A percentile compares a stretch with the other conserved stretches of the same genome.
These are phyloP conservation scores for Strix uralensis DNA, from an alignment of 2,113 vertebrate species.

Conservation along the genomic window DNA sequence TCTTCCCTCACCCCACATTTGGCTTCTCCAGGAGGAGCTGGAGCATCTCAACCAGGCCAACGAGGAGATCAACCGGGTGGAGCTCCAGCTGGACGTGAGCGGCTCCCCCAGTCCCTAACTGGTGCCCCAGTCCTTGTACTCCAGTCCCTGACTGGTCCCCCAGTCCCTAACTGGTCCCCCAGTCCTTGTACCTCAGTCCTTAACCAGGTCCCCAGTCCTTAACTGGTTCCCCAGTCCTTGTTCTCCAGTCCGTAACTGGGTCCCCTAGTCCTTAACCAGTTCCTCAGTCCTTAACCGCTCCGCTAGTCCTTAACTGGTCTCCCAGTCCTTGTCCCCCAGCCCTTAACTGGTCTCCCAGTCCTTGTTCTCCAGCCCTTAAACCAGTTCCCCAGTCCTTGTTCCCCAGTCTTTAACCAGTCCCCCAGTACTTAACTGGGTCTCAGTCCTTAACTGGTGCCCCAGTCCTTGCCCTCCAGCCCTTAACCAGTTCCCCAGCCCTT, in stretches of 20 bases:
- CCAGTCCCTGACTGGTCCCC: too few species aligned
- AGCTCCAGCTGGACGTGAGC: slow-evolving; percentile 89
- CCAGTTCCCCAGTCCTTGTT: too few species aligned
- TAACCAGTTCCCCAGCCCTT: too few species aligned
- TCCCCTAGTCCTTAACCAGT: background rate
- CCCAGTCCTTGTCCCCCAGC: too few species aligned
- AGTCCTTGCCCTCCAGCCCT: too few species aligned
- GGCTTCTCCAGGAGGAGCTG: slow-evolving; percentile 81
- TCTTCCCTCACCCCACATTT: background rate
- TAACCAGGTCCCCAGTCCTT: background rate
- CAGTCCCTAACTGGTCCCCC: too few species aligned
- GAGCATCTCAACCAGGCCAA: slow-evolving; percentile 92
- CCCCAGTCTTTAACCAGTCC: too few species aligned
- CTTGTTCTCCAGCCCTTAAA: background rate
- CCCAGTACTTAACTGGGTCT: too few species aligned
- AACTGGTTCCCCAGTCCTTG: background rate
- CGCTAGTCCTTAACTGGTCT: background rate
- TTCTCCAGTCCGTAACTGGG: too few species aligned
- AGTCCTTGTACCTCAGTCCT: too few species aligned
- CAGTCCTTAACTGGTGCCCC: too few species aligned
- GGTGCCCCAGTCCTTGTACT: background rate
- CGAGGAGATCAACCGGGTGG: slow-evolving; percentile 89
- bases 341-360: background rate
- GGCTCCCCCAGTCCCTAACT: background rate
- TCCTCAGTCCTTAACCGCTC: too few species aligned